phyloP scores from a whole-genome alignment of 2,888 invertebrate genomes.

The Cerceris ruficornis region DNA sequence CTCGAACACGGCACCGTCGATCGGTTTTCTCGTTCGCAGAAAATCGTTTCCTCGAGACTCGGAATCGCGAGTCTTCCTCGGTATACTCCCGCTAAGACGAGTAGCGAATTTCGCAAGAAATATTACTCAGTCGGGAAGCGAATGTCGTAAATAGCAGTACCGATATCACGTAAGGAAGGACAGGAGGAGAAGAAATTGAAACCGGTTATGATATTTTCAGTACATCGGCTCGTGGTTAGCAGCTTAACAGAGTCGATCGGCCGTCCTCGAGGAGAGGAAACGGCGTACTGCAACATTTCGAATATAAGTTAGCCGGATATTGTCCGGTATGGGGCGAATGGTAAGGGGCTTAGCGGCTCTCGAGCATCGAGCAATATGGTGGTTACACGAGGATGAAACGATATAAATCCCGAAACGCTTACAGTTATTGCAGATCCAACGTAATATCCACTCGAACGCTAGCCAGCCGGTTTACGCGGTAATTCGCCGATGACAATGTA shows the following conservation, averaged over 20 bases:
- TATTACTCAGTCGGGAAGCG: slow-evolving; percentile 14
- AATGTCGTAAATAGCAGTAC: slow-evolving; percentile 32
- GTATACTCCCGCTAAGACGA: too few relatives aligned
- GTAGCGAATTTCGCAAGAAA: too few relatives aligned
- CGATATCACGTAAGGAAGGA: slow-evolving; percentile 35
- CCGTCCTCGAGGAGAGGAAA: slow-evolving; percentile 11
- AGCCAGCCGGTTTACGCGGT: slow-evolving; percentile 60
- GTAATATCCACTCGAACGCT: slow-evolving; percentile 65
- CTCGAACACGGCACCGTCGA: too few relatives aligned
- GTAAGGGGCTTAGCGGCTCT: slow-evolving; percentile 59
- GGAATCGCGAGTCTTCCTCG: too few relatives aligned
- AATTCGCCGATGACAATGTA: slow-evolving; percentile 65
- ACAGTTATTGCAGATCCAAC: slow-evolving; percentile 66
- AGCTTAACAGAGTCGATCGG: slow-evolving; percentile 16
- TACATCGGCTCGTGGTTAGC: slow-evolving; percentile 17
- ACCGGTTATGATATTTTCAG: slow-evolving; percentile 48
- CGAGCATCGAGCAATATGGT: slow-evolving; percentile 58
- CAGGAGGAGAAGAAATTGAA: slow-evolving; percentile 26
- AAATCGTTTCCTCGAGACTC: too few relatives aligned
- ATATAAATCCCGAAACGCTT: slow-evolving; percentile 69
- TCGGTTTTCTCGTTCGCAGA: too few relatives aligned
- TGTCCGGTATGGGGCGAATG: slow-evolving; percentile 39
- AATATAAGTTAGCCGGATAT: slow-evolving; percentile 55
- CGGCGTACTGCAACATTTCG: slow-evolving; percentile 30
- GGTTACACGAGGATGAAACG: slow-evolving; percentile 61